A percentile compares a stretch with the other conserved stretches of the same genome.
These are phyloP conservation scores for Oryzias curvinotus DNA, from an alignment of 2,113 vertebrate species.

Conservation along the genomic window DNA sequence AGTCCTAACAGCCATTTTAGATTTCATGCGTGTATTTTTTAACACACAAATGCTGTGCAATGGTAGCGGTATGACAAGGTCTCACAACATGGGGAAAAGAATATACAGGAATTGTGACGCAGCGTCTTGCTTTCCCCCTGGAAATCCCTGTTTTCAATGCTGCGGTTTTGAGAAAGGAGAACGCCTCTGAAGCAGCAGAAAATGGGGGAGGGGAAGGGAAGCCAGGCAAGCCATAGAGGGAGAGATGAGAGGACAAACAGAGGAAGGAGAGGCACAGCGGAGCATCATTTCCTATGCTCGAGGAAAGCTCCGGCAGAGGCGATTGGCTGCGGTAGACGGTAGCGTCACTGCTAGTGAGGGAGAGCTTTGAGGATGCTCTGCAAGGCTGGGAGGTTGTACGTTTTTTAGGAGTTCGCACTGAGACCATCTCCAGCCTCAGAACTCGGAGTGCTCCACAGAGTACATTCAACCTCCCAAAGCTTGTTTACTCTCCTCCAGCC, in stretches of 20 bases:
- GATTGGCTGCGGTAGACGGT: conserved; percentile 67
- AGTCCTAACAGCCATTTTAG: conserved; percentile 73
- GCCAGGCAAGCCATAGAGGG: conserved; percentile 50
- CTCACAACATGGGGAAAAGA: not conserved
- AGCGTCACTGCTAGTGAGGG: conserved; percentile 68
- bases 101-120: conserved; percentile 7
- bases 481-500: conserved; percentile 65
- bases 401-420: conserved; percentile 59
- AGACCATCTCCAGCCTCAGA: conserved; percentile 40
- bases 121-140: conserved; percentile 34
- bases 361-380: conserved; percentile 58
- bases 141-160: conserved; percentile 63
- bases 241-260: conserved; percentile 44
- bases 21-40: conserved; percentile 38
- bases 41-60: conserved; percentile 9
- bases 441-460: conserved; percentile 50
- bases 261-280: conserved; percentile 45
- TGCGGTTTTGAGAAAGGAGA: conserved; percentile 51
- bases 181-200: conserved; percentile 66
- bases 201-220: conserved; percentile 74
- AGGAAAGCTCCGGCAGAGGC: conserved; percentile 36
- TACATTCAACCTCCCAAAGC: conserved; percentile 31
- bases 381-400: conserved; percentile 65
- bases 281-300: conserved; percentile 68
- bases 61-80: conserved; percentile 3